Evolutionary conservation across 2,797 vertebrate species (phyloP).

Genomic region (Trichosurus vulpecula): DNA sequence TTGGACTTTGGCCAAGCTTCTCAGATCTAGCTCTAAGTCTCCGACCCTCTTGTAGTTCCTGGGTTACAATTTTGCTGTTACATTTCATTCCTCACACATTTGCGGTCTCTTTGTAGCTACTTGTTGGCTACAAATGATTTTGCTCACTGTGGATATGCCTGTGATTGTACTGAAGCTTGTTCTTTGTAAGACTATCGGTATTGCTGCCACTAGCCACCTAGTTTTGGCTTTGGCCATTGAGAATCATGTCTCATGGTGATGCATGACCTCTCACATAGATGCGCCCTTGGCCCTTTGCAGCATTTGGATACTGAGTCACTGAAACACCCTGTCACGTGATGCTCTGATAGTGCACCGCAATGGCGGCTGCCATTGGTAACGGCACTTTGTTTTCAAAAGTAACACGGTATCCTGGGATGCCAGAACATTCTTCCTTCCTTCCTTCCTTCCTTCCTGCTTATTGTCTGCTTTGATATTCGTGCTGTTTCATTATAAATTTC

Average conservation of each 20-base stretch:
- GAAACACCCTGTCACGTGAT: background rate
- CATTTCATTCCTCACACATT: background rate
- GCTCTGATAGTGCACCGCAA: background rate
- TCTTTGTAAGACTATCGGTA: background rate
- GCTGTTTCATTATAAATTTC: background rate
- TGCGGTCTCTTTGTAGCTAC: background rate
- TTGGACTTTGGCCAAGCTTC: background rate
- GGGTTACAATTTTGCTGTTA: background rate
- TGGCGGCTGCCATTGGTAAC: background rate
- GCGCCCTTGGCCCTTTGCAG: background rate
- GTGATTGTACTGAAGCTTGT: background rate
- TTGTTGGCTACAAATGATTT: background rate
- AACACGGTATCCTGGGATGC: background rate
- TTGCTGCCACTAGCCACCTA: background rate
- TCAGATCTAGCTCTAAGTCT: background rate
- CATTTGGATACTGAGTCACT: background rate
- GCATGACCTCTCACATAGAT: background rate
- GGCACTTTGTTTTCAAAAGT: background rate
- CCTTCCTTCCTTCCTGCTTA: no score
- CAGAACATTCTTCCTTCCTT: background rate
- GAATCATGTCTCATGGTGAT: background rate
- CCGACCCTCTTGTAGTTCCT: background rate
- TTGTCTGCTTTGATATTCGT: background rate
- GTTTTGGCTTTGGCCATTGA: background rate
- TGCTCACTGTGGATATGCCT: background rate